Conservation (phyloP, 2,888 invertebrate genomes). For the Hipparchia sbordonii region DNA sequence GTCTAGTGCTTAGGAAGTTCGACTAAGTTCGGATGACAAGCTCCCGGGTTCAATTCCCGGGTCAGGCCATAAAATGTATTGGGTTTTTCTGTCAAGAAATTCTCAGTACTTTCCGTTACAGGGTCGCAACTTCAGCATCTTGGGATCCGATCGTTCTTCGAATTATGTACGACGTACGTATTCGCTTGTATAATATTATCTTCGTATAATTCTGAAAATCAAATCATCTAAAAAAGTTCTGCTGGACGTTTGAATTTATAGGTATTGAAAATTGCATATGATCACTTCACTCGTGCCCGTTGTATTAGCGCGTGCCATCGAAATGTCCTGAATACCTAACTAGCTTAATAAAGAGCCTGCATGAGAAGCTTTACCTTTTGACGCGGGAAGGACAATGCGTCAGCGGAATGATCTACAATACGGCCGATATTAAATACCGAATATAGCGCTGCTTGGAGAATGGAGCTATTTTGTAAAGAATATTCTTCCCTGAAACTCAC, state of each 20-base stretch:
- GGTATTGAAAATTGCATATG: constrained; percentile 2
- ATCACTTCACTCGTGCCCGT: constrained; percentile 6
- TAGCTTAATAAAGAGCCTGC: constrained; percentile 27
- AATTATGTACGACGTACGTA: too few relatives aligned
- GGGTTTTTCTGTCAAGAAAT: too few relatives aligned
- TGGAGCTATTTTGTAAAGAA: constrained; percentile 15
- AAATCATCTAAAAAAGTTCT: neutral
- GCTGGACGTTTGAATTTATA: neutral
- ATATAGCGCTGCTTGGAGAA: neutral
- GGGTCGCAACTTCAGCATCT: too few relatives aligned
- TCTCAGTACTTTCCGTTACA: too few relatives aligned
- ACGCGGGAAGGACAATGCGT: constrained; percentile 24
- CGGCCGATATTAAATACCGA: constrained; percentile 26
- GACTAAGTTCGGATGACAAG: too few relatives aligned
- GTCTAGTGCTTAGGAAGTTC: too few relatives aligned
- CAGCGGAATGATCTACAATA: constrained; percentile 25
- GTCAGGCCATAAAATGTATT: too few relatives aligned
- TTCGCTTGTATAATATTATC: too few relatives aligned
- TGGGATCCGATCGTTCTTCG: too few relatives aligned
- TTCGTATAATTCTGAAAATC: too few relatives aligned
- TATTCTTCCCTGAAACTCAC: neutral
- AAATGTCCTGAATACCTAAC: constrained; percentile 24
- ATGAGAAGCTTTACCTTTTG: constrained; percentile 16
- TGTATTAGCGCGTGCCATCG: constrained; percentile 17
- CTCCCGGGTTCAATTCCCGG: too few relatives aligned